Base-by-base conservation (phyloP, 1,140 invertebrate species). In the Cryptotermes secundus region DNA sequence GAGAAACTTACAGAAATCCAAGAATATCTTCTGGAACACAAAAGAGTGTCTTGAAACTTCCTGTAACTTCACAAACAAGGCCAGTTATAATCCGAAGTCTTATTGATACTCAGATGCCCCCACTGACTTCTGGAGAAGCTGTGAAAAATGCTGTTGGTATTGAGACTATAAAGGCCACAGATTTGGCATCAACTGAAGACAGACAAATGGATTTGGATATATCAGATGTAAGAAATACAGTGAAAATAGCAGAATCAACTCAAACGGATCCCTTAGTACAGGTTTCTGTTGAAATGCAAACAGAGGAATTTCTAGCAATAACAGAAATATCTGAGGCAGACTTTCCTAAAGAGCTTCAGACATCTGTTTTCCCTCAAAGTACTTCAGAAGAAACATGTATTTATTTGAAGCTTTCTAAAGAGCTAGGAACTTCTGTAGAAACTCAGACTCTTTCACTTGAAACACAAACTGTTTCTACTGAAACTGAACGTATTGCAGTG, bases 11-110 rank as follows among this genome's bases (percentile, higher is more conserved):
- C 2, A 72, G 9, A 72, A 72, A 9, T 12, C 26, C 26, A n/a
- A 31, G 59, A 26, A 72, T 72, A 72, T 72, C 59, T 72, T 72
- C 59, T 31, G 59, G n/a, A 72, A 72, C 59, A 31, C 59, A 72
- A 14, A 72, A 26, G 4, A 72, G 26, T 31, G 6, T 72, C 26
- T 72, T 72, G 59, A 14, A 72, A 9, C 10, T 72, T n/a, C 59
- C 59, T 31, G 6, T 31, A 72, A 72, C 59, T 10, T 72, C 59
- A 72, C 59, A 72, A 14, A 10, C n/a, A 72, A 72, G 59, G 31
- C 59, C 59, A 10, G 59, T 72, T 7, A 31, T 72, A 7, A n/a
- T 72, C n/a, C 59, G 31, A 7, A 72, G 26, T 26, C 59, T 6
- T 9, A n/a, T n/a, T 72, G 59, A 72, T 72, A 72, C 59, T 3